Percentiles rank a stretch among this genome's conserved stretches.
Evolutionary conservation across 2,113 vertebrate genomes (phyloP).

Genomic region (Gallinago undulata): DNA sequence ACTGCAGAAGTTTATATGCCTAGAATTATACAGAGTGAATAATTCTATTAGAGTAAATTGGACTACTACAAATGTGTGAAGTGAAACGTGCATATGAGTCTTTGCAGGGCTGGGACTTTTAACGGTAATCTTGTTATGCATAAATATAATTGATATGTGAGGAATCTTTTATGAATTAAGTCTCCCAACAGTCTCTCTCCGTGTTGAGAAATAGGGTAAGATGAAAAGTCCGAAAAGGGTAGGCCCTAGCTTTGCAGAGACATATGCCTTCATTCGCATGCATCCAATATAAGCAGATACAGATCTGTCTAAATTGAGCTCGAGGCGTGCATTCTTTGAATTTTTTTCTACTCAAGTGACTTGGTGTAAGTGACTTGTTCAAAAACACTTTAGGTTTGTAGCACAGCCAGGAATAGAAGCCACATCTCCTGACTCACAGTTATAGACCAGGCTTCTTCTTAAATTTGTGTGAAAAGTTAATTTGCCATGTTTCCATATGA

Average conservation of each 20-base stretch:
- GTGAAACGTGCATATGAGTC: background rate
- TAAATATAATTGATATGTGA: constrained; percentile 9
- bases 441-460: constrained; percentile 18
- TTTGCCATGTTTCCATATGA: background rate
- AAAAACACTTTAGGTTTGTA: constrained; percentile 52
- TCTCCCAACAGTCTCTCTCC: background rate
- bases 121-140: background rate
- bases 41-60: constrained; percentile 42
- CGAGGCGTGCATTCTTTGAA: background rate
- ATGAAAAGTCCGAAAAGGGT: background rate
- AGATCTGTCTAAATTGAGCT: constrained; percentile 28
- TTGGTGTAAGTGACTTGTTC: constrained; percentile 54
- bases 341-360: constrained; percentile 48
- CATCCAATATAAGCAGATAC: background rate
- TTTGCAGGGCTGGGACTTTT: background rate
- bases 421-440: constrained; percentile 41
- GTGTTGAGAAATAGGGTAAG: background rate
- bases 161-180: background rate
- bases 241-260: background rate
- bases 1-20: background rate
- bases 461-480: constrained; percentile 49
- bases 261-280: background rate
- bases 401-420: constrained; percentile 40
- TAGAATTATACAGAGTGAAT: constrained; percentile 39
- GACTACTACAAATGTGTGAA: constrained; percentile 44